phyloP scores from a whole-genome alignment of 64 coral and sea anemone genomes.

The Montipora efflorescens region DNA sequence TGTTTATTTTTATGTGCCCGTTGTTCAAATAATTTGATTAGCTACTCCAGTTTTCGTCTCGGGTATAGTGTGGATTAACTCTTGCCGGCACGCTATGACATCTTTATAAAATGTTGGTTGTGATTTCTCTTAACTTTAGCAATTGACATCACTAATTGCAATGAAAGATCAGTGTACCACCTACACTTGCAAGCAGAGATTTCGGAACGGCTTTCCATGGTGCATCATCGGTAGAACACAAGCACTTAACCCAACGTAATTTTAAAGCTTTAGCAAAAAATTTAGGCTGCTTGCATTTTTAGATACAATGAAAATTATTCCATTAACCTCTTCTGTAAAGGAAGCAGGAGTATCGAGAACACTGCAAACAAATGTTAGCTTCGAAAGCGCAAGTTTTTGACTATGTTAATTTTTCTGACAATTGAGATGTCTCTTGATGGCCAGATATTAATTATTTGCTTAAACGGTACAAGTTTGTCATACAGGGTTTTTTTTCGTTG shows the following conservation, averaged over 20 bases:
- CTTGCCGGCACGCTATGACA: constrained; percentile 4
- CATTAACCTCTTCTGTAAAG: constrained; percentile 31
- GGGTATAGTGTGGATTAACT: not conserved
- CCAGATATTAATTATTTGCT: not conserved
- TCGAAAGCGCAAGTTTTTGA: not conserved
- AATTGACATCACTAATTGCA: constrained; percentile 30
- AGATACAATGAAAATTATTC: constrained; percentile 32
- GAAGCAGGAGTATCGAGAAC: constrained; percentile 3
- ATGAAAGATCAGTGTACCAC: not conserved
- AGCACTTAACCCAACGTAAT: constrained; percentile 11
- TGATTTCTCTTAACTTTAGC: not conserved
- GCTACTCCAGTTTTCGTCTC: not conserved
- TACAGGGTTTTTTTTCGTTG: not conserved
- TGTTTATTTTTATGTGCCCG: not conserved
- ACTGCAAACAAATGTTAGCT: constrained; percentile 16
- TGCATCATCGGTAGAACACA: not conserved
- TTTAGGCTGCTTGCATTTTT: constrained; percentile 35
- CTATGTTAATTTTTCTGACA: constrained; percentile 18
- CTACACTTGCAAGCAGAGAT: not conserved
- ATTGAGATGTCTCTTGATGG: not conserved
- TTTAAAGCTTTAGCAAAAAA: constrained; percentile 36
- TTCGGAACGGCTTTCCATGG: constrained; percentile 8
- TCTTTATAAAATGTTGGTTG: constrained; percentile 3
- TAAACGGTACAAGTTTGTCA: not conserved
- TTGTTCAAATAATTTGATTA: not conserved